Percentiles rank a stretch among this genome's conserved stretches.
These are phyloP conservation scores for Shargacucullia verbasci DNA, from an alignment of 2,888 invertebrate genomes.

Conservation along the genomic window DNA sequence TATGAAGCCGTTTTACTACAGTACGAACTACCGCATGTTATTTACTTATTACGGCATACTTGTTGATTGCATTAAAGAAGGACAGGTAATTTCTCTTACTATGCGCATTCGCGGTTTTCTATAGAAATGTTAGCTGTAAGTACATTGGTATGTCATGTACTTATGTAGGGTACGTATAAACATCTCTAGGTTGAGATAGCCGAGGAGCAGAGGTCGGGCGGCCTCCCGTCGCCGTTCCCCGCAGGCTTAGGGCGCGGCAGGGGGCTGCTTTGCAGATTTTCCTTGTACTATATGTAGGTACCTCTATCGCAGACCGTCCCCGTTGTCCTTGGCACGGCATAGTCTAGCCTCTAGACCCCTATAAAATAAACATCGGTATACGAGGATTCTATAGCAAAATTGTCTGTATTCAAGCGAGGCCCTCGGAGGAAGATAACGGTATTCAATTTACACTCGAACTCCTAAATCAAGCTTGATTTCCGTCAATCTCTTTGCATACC, in stretches of 20 bases:
- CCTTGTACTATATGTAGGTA: constrained; percentile 51
- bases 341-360: constrained; percentile 5
- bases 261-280: constrained; percentile 69
- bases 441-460: constrained; percentile 44
- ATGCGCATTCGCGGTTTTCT: constrained; percentile 14
- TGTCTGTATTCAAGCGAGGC: constrained; percentile 20
- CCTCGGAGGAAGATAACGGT: constrained; percentile 34
- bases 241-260: constrained; percentile 71
- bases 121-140: constrained; percentile 37
- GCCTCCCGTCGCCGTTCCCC: constrained; percentile 74
- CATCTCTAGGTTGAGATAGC: constrained; percentile 59
- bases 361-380: constrained; percentile 7
- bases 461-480: constrained; percentile 50
- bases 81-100: constrained; percentile 5
- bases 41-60: constrained; percentile 19
- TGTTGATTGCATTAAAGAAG: constrained; percentile 5
- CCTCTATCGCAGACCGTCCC: constrained; percentile 24
- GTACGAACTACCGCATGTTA: constrained; percentile 7
- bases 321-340: constrained; percentile 35
- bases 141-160: constrained; percentile 42
- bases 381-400: constrained; percentile 8
- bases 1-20: neutral
- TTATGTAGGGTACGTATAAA: constrained; percentile 41
- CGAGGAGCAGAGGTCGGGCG: constrained; percentile 70
- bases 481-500: constrained; percentile 52